Evolutionary conservation across 1,140 invertebrate genomes (phyloP).

Genomic region (Megalonaias nervosa): DNA sequence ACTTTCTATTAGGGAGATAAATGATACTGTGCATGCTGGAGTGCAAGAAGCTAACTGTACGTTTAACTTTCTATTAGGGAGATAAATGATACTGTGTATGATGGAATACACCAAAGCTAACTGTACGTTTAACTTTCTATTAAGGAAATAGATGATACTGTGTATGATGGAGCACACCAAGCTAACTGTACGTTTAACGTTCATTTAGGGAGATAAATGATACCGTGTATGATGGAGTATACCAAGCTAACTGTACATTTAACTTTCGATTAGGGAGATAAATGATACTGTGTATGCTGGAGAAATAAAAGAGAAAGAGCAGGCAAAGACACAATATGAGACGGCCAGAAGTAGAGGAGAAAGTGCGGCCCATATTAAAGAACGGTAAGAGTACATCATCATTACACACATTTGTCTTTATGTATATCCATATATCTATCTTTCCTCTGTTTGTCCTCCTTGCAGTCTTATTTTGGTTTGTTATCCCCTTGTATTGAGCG

Average conservation of each 20-base stretch:
- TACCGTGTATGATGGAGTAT: slow-evolving; percentile 17
- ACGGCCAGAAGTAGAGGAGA: slow-evolving; percentile 32
- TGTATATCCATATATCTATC: no score
- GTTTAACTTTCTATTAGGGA: slow-evolving; percentile 6
- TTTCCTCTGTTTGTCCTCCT: no score
- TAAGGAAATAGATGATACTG: slow-evolving; percentile 36
- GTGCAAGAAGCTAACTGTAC: background rate
- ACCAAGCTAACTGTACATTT: no score
- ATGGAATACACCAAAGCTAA: slow-evolving; percentile 4
- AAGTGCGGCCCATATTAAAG: slow-evolving; percentile 36
- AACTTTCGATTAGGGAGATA: slow-evolving; percentile 23
- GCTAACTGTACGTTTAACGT: no score
- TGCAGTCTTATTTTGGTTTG: no score
- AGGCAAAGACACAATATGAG: slow-evolving; percentile 34
- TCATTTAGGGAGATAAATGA: slow-evolving; percentile 35
- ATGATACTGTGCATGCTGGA: slow-evolving; percentile 27
- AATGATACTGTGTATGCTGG: slow-evolving; percentile 31
- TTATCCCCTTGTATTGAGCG: no score
- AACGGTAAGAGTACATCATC: slow-evolving; percentile 18
- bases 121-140: no score
- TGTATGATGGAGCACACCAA: slow-evolving; percentile 13
- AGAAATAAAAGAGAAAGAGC: slow-evolving; percentile 41
- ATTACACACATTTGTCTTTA: no score
- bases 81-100: slow-evolving; percentile 33
- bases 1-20: slow-evolving; percentile 25